Evolutionary conservation across 1,140 invertebrate genomes (phyloP).

Genomic region (Lepidostoma basale): DNA sequence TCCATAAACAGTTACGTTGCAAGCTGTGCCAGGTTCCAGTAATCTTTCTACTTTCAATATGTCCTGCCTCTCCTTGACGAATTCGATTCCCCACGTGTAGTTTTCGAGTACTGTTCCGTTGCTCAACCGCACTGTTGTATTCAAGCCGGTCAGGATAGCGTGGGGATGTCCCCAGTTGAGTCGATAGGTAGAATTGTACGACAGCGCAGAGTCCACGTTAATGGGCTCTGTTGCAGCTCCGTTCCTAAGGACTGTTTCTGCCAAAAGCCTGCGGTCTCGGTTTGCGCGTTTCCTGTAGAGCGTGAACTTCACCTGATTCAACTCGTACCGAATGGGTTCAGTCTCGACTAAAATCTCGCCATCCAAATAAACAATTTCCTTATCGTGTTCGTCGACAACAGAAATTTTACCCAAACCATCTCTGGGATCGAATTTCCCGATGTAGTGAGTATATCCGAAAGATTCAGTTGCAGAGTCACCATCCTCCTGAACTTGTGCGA

Average conservation of each 20-base stretch:
- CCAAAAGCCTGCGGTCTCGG: conserved; percentile 63
- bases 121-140: conserved; percentile 68
- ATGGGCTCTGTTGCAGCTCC: conserved; percentile 57
- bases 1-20: conserved; percentile 76
- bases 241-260: conserved; percentile 68
- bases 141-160: conserved; percentile 74
- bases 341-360: conserved; percentile 80
- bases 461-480: conserved; percentile 48
- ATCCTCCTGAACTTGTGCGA: conserved; percentile 51
- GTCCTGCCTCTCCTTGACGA: conserved; percentile 63
- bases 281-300: conserved; percentile 62
- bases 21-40: conserved; percentile 74
- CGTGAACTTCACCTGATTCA: conserved; percentile 70
- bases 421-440: conserved; percentile 70
- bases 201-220: conserved; percentile 71
- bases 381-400: conserved; percentile 68
- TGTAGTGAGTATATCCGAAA: conserved; percentile 59
- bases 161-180: conserved; percentile 80
- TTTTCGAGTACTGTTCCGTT: conserved; percentile 64
- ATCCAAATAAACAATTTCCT: conserved; percentile 63
- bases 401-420: conserved; percentile 69
- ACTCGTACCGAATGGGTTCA: conserved; percentile 76
- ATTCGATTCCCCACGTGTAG: conserved; percentile 72
- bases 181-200: conserved; percentile 70
- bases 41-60: conserved; percentile 65